Conservation (phyloP, 2,113 vertebrate genomes). For the Thamnaconus septentrionalis region DNA sequence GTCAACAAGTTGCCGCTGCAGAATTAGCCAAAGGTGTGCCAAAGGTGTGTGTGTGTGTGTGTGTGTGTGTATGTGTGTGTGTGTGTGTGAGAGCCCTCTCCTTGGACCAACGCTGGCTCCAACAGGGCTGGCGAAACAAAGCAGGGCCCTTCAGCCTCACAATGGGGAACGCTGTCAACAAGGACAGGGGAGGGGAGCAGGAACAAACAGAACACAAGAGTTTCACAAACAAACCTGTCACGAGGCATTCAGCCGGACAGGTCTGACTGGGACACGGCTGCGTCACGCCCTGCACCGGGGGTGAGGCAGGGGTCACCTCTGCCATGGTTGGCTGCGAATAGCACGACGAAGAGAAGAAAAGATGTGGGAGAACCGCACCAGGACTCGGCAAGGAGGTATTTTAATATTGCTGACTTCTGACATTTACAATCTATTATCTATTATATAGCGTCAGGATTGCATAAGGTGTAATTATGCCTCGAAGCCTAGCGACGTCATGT, state of each 20-base stretch:
- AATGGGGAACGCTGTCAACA: constrained; percentile 62
- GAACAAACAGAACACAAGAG: constrained; percentile 69
- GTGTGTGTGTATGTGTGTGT: neutral
- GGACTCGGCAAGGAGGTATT: constrained; percentile 4
- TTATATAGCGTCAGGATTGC: neutral
- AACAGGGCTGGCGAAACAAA: constrained; percentile 59
- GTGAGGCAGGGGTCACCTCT: constrained; percentile 57
- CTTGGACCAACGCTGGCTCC: constrained; percentile 55
- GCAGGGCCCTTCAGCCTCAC: constrained; percentile 56
- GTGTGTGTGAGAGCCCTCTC: constrained; percentile 8
- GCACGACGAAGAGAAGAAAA: constrained; percentile 7
- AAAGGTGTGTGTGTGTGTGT: neutral
- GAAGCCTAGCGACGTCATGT: neutral
- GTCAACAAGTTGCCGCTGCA: constrained; percentile 32
- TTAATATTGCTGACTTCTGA: constrained; percentile 19
- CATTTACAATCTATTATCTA: constrained; percentile 1
- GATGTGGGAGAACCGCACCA: neutral
- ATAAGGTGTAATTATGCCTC: constrained; percentile 15
- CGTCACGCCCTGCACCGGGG: constrained; percentile 48
- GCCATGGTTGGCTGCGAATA: constrained; percentile 18
- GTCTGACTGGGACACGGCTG: constrained; percentile 51
- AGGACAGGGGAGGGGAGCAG: constrained; percentile 55
- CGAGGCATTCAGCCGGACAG: constrained; percentile 70
- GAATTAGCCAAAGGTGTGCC: constrained; percentile 44
- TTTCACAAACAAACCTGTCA: constrained; percentile 74